phyloP scores from a whole-genome alignment of 92 coral and sea anemone species.

The Parazoanthus darwini region DNA sequence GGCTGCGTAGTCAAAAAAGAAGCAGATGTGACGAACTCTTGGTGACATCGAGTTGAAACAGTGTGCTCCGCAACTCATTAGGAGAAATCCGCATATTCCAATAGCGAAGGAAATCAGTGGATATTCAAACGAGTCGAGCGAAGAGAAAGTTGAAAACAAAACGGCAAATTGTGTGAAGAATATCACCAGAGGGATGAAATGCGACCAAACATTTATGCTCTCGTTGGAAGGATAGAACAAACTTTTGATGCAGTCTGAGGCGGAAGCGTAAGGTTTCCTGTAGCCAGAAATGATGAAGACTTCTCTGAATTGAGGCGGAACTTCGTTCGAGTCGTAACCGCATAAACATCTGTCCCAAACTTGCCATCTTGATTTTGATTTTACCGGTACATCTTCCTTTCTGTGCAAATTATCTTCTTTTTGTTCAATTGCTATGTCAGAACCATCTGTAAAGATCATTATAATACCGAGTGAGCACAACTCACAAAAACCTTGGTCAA shows the following conservation, averaged over 20 bases:
- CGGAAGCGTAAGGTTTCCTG: constrained; percentile 88
- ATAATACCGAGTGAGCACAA: not conserved
- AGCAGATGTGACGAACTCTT: constrained; percentile 86
- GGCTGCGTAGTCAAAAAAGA: constrained; percentile 96
- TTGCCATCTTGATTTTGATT: not conserved
- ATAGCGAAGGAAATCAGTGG: constrained; percentile 88
- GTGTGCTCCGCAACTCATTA: constrained; percentile 98
- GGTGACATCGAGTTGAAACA: constrained; percentile 99
- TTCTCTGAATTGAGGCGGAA: constrained; percentile 93
- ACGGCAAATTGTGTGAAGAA: constrained; percentile 70
- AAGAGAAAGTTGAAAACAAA: constrained; percentile 60
- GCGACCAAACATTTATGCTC: constrained; percentile 95
- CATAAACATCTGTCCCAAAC: constrained; percentile 35
- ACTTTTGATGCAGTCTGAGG: constrained; percentile 85
- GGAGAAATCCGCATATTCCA: constrained; percentile 89
- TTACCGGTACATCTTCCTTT: not conserved
- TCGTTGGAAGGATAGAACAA: constrained; percentile 80
- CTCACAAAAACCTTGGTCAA: not conserved
- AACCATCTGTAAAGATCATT: constrained; percentile 1
- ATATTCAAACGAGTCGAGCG: constrained; percentile 69
- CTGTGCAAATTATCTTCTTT: not conserved
- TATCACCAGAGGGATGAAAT: constrained; percentile 81
- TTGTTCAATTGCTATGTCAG: not conserved
- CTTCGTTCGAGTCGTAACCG: constrained; percentile 72
- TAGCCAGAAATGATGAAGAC: constrained; percentile 82